Base-by-base conservation (phyloP, 2,797 vertebrate genomes). In the Silurus lanzhouensis region DNA sequence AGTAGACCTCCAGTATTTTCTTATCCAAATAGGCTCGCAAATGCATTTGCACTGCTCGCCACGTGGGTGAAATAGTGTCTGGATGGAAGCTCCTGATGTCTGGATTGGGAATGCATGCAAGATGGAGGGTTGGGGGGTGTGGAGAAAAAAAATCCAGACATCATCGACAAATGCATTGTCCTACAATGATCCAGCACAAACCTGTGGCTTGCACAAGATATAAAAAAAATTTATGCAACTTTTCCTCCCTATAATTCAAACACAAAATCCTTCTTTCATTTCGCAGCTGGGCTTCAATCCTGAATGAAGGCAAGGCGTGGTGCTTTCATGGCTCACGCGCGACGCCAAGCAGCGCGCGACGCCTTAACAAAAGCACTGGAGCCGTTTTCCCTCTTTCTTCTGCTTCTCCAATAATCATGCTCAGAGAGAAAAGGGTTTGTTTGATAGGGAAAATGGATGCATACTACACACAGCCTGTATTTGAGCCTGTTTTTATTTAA, bases 251-350 rank as follows among this genome's bases (percentile, higher is more conserved):
- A 3, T 10, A 52, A 7, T 10, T 7, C 48, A 52, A 52, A 52
- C 48, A 52, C 10, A 10, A 10, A 52, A 52, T 52, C 48, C 48
- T 17, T 7, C 22, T 57, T 76, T 17, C 74, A 57, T 25, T 58
- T 38, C 20, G 68, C 31, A 72, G 2, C 46, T 77, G 22, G 44
- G 71, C n/a, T 83, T 83, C 17, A 9, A 48, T 66, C 44, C 87
- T 89, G 92, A 85, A 92, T 92, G 89, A 91, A 94, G 94, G 93
- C 95, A 95, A 95, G 95, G 95, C 94, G 95, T 95, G 95, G 95
- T 95, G 85, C 89, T 83, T 85, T 89, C 89, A 93, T 86, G 91
- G 94, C 94, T 93, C 90, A 91, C 90, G 92, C 90, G 90, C 90
- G 88, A 88, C 74, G 90, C 86, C 85, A 81, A 82, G 20, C 20